Base-by-base conservation (phyloP, 2,797 vertebrate species). In the Schizopygopsis malacanthus region DNA sequence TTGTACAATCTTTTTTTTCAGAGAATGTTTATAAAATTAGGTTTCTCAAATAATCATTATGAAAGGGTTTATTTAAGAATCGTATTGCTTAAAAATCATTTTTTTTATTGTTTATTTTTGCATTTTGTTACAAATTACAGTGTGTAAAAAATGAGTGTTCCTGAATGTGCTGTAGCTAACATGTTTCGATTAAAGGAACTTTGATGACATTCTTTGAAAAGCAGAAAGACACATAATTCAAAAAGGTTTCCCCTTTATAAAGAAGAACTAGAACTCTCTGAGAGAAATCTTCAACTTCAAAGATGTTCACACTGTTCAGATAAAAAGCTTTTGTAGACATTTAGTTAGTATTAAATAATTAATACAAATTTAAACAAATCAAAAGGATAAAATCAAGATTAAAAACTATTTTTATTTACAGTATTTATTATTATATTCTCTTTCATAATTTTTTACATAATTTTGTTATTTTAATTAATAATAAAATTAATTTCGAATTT, bases 261-360 rank as follows among this genome's bases (percentile, higher is more conserved):
- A 47, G 41, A 45, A 63, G 16, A 80, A 33, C 7, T 11, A 11
- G 22, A 47, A 33, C 13, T 47, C 39, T 79, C 11, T 72, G 22
- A 33, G 15, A 22, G 9, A 33, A 79, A 45, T 16, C 10, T 11
- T 61, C 15, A 79, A 79, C 78, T 80, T 41, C 54, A 79, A 78
- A 78, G 13, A 43, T 10, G 2, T 8, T 15, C 28, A 1, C 28
- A 13, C n/a, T 39, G 10, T 77, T 43, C n/a, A 61, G 22, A 61
- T 61, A 43, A 61, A 61, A 61, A 0, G 13, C 12, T 18, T 78
- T 79, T 79, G 22, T 18, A 28, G 22, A 79, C 1, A 9, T 54
- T 82, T 71, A 82, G 37, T 56, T 71, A 56, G 2, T 18, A 39
- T 15, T 41, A 56, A 39, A 12, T 25, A 56, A 71, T 56, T 18